phyloP scores from a whole-genome alignment of 2,797 vertebrate genomes.

The Gymnothorax reevesii region DNA sequence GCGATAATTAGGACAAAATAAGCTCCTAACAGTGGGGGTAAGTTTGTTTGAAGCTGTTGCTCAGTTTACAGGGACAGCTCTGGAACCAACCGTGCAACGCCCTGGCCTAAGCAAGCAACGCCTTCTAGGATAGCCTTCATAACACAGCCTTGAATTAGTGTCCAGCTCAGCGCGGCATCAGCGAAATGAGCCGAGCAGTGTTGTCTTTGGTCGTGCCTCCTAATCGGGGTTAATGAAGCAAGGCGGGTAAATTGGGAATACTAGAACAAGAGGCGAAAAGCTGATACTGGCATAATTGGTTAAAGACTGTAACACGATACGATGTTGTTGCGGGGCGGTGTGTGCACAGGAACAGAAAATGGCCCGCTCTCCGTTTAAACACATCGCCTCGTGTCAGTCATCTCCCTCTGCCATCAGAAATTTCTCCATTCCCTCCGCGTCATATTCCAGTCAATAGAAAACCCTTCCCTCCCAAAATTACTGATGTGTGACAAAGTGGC shows the following conservation, averaged over 20 bases:
- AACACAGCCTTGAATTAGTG: slow-evolving; percentile 13
- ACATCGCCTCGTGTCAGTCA: neutral
- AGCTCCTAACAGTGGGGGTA: neutral
- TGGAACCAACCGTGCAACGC: neutral
- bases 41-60: neutral
- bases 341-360: neutral
- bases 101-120: neutral
- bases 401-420: neutral
- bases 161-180: slow-evolving; percentile 8
- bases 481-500: slow-evolving; percentile 1
- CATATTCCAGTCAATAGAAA: neutral
- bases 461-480: neutral
- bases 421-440: neutral
- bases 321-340: neutral
- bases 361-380: neutral
- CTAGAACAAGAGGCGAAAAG: slow-evolving; percentile 28
- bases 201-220: slow-evolving; percentile 17
- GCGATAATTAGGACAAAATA: neutral
- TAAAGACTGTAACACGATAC: slow-evolving; percentile 17
- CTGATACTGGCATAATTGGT: slow-evolving; percentile 29
- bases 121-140: neutral
- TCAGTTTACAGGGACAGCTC: neutral
- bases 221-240: slow-evolving; percentile 38
- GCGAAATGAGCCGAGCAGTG: slow-evolving; percentile 16
- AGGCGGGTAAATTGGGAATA: slow-evolving; percentile 24